phyloP scores from a whole-genome alignment of 30 jellyfish, hydroid and myxozoan genomes.

The Cassiopea xamachana region DNA sequence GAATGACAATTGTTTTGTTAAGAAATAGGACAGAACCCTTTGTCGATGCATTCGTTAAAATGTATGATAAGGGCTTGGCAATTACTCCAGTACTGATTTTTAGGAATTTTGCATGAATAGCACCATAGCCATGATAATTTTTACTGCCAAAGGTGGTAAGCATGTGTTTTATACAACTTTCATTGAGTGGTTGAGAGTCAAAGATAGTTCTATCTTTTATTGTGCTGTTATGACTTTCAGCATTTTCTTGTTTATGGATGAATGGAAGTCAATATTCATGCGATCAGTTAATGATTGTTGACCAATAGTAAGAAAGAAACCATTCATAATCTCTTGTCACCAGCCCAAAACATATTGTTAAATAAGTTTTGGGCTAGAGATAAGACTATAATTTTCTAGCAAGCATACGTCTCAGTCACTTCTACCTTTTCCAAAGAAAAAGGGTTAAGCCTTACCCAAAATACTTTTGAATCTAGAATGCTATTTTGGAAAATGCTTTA shows the following conservation, averaged over 20 bases:
- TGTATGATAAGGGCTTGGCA: not conserved
- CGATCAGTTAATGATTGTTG: not conserved
- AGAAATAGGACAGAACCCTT: not conserved
- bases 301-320: not conserved
- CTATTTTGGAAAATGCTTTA: not conserved
- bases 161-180: not conserved
- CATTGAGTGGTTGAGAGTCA: not conserved
- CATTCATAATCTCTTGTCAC: not conserved
- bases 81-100: not conserved
- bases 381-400: not conserved
- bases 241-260: not conserved
- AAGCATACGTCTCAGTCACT: not conserved
- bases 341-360: too few relatives aligned
- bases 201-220: not conserved
- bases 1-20: not conserved
- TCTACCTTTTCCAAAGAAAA: not conserved
- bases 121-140: not conserved
- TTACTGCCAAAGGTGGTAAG: not conserved
- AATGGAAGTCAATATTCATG: not conserved
- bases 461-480: conserved; percentile 4
- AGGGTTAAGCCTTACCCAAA: not conserved
- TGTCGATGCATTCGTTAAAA: not conserved
- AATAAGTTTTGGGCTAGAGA: not conserved
- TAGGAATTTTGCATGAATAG: conserved; percentile 8
- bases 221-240: not conserved